These are phyloP conservation scores for Naja naja DNA, from an alignment of 2,113 vertebrate species.

Conservation along the genomic window DNA sequence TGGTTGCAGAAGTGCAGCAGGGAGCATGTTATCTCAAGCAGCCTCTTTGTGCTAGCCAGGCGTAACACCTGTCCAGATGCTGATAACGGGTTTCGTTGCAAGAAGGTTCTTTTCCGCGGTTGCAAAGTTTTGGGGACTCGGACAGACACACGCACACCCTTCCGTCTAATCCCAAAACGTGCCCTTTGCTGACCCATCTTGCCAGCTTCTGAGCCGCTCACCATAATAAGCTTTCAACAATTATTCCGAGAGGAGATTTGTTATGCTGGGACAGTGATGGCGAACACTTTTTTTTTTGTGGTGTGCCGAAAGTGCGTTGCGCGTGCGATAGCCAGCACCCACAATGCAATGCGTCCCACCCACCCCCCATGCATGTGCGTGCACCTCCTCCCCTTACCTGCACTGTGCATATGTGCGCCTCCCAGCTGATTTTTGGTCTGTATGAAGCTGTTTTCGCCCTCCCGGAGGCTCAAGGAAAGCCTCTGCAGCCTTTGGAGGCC, in stretches of 20 bases:
- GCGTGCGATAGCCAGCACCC: too few species aligned
- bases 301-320: too few species aligned
- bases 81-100: slow-evolving; percentile 10
- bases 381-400: too few species aligned
- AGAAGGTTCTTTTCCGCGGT: slow-evolving; percentile 28
- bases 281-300: too few species aligned
- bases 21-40: slow-evolving; percentile 14
- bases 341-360: too few species aligned
- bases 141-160: slow-evolving; percentile 13
- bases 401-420: too few species aligned
- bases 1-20: accelerated
- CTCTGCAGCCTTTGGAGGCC: too few species aligned
- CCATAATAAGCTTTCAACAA: accelerated
- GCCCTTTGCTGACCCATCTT: background rate
- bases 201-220: slow-evolving; percentile 10
- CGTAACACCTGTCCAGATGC: slow-evolving; percentile 7
- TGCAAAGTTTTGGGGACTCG: slow-evolving; percentile 20
- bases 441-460: too few species aligned
- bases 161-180: background rate
- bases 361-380: too few species aligned
- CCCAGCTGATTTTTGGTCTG: too few species aligned
- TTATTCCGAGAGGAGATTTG: background rate
- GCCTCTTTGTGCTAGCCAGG: background rate
- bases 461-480: too few species aligned
- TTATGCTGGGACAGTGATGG: background rate